These are phyloP conservation scores for Beroe ovata DNA, from an alignment of 37 sponge, comb jelly and placozoan species.

Conservation along the genomic window DNA sequence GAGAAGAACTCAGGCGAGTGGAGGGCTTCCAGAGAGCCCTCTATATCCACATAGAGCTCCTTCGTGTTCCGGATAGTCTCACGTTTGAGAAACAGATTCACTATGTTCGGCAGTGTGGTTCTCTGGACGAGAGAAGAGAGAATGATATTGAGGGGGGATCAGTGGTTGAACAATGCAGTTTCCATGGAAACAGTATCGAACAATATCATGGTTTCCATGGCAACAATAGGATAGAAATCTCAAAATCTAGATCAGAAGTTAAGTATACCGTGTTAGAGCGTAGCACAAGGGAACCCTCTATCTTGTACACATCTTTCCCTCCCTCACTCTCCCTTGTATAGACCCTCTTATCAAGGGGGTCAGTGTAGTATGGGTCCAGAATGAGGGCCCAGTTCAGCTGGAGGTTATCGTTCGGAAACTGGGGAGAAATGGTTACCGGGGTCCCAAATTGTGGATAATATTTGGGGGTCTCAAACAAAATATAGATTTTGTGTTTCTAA, in stretches of 20 bases:
- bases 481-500: too few relatives aligned
- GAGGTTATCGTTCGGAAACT: background rate
- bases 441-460: too few relatives aligned
- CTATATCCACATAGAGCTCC: conserved; percentile 1
- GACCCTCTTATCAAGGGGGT: conserved; percentile 7
- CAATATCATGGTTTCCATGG: too few relatives aligned
- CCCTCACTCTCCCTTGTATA: background rate
- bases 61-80: conserved; percentile 15
- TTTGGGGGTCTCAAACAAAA: too few relatives aligned
- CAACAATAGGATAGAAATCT: too few relatives aligned
- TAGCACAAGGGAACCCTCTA: background rate
- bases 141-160: too few relatives aligned
- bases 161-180: too few relatives aligned
- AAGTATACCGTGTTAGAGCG: background rate
- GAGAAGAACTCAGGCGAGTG: background rate
- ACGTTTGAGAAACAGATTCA: background rate
- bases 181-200: too few relatives aligned
- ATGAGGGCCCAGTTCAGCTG: conserved; percentile 4
- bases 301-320: background rate
- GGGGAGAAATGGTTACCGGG: background rate
- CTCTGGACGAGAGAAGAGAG: background rate
- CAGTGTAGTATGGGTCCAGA: background rate
- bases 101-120: background rate
- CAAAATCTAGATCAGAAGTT: too few relatives aligned
- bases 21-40: background rate